These are phyloP conservation scores for Philereme vetulata DNA, from an alignment of 2,888 invertebrate species.

Conservation along the genomic window DNA sequence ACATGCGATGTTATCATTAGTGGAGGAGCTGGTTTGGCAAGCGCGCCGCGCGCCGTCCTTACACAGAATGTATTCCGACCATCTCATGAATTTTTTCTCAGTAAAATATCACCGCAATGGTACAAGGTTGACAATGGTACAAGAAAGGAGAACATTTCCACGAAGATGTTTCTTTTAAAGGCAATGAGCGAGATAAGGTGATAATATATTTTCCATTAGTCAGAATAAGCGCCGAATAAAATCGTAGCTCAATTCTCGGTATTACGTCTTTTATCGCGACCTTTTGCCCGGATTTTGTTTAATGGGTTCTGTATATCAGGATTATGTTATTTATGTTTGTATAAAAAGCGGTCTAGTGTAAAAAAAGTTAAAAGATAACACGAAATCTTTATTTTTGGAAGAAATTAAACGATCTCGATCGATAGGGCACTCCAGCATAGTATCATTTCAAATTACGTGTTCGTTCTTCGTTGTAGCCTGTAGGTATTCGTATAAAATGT, in stretches of 20 bases:
- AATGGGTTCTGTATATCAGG: conserved; percentile 4
- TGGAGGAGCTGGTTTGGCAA: conserved; percentile 37
- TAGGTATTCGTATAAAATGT: too few species aligned
- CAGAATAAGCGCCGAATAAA: conserved; percentile 42
- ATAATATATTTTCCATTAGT: conserved; percentile 53
- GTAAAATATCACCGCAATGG: conserved; percentile 51
- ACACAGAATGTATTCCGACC: conserved; percentile 51
- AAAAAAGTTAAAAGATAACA: neutral
- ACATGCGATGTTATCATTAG: conserved; percentile 39
- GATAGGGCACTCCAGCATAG: too few species aligned
- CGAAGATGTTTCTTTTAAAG: conserved; percentile 51
- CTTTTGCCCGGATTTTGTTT: conserved; percentile 31
- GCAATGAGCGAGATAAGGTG: conserved; percentile 55
- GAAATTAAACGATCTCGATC: neutral
- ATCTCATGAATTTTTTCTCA: conserved; percentile 59
- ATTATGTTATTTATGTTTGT: conserved; percentile 17
- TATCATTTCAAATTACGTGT: too few species aligned
- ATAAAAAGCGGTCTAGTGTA: conserved; percentile 15
- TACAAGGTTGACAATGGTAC: conserved; percentile 58
- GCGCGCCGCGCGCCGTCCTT: conserved; percentile 36
- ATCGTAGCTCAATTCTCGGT: conserved; percentile 35
- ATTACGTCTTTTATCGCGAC: conserved; percentile 30
- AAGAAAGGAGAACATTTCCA: conserved; percentile 55
- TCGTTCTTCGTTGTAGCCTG: too few species aligned
- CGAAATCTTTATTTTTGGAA: neutral